Evolutionary conservation across 1,140 invertebrate genomes (phyloP).

Genomic region (Aphelenchoides avenae): DNA sequence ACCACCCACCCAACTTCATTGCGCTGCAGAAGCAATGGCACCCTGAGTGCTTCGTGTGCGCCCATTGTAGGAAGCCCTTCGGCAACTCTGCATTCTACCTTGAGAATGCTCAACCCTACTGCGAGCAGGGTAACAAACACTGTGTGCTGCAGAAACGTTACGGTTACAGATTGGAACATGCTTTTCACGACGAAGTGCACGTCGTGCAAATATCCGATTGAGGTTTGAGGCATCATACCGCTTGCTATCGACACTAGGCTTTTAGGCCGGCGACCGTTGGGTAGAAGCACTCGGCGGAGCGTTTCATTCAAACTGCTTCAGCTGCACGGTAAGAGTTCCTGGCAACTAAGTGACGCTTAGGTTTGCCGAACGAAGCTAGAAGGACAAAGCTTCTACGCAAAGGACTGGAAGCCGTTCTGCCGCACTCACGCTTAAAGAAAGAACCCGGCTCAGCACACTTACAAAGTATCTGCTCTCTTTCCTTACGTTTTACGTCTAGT

Average conservation of each 20-base stretch:
- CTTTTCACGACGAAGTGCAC: conserved; percentile 97
- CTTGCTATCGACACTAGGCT: no score
- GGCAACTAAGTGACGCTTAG: no score
- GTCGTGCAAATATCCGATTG: conserved; percentile 94
- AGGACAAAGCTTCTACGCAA: no score
- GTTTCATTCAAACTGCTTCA: conserved; percentile 99
- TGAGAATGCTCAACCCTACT: conserved; percentile 92
- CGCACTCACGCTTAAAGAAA: no score
- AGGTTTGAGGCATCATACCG: no score
- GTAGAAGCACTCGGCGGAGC: conserved; percentile 92
- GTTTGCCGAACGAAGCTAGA: no score
- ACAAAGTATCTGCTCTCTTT: no score
- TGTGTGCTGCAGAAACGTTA: background rate
- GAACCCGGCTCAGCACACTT: no score
- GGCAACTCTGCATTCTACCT: conserved; percentile 94
- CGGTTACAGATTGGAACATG: conserved; percentile 83
- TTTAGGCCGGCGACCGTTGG: conserved; percentile 96
- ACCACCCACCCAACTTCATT: no score
- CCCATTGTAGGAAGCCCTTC: conserved; percentile 87
- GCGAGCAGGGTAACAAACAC: conserved; percentile 76
- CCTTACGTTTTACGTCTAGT: no score
- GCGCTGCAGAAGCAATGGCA: conserved; percentile 95
- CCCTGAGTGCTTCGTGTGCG: conserved; percentile 90
- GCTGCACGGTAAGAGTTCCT: conserved; percentile 91
- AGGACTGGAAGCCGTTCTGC: no score